phyloP scores from a whole-genome alignment of 1,140 invertebrate species.

The Lerema accius region DNA sequence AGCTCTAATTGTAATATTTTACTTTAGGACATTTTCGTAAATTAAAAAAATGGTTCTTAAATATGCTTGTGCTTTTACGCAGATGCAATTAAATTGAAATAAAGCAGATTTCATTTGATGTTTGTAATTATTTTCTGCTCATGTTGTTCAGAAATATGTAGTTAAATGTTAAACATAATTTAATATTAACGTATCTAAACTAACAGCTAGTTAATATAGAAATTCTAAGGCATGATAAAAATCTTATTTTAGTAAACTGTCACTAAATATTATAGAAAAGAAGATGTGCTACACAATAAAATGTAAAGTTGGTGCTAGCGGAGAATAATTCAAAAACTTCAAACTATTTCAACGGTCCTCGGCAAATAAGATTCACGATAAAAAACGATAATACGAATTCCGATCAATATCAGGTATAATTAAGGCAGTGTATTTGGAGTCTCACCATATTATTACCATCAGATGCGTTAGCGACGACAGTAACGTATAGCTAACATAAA shows the following conservation, averaged over 20 bases:
- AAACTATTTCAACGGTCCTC: conserved; percentile 18
- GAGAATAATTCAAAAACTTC: conserved; percentile 19
- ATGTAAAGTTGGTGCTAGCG: conserved; percentile 4
- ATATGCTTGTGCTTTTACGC: no score
- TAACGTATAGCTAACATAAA: conserved; percentile 80
- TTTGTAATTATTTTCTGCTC: no score
- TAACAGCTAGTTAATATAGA: no score
- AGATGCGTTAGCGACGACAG: conserved; percentile 57
- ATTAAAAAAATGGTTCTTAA: no score
- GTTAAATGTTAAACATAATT: no score
- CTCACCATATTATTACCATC: conserved; percentile 60
- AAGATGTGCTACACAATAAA: conserved; percentile 2
- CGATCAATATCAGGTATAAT: conserved; percentile 75
- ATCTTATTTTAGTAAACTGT: background rate
- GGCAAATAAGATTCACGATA: conserved; percentile 47
- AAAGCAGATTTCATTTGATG: no score
- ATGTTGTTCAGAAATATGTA: no score
- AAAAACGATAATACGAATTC: conserved; percentile 61
- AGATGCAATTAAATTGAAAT: no score
- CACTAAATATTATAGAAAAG: background rate
- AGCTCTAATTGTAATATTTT: background rate
- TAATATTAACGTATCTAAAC: no score
- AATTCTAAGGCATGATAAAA: no score
- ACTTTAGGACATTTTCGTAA: background rate
- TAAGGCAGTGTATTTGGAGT: conserved; percentile 73